Conservation (phyloP, 2,888 invertebrate species). For the Xestia rhomboidea region DNA sequence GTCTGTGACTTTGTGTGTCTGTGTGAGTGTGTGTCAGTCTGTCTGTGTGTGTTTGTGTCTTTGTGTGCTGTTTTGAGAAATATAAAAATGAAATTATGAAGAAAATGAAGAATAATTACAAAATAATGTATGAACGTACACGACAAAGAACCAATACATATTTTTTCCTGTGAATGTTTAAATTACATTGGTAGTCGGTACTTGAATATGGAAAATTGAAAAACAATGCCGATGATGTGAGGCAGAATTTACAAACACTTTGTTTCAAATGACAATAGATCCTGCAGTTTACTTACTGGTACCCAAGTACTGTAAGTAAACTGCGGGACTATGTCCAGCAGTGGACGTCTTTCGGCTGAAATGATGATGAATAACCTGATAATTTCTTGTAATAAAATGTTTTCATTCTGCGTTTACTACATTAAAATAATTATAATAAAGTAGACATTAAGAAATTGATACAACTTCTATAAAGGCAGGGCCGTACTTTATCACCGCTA, state of each 20-base stretch:
- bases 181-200: slow-evolving; percentile 1
- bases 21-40: too few species aligned
- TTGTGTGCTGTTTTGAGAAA: too few species aligned
- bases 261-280: slow-evolving; percentile 5
- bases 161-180: slow-evolving; percentile 3
- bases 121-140: not conserved
- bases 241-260: slow-evolving; percentile 43
- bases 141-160: not conserved
- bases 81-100: too few species aligned
- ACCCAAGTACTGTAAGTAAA: not conserved
- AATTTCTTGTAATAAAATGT: not conserved
- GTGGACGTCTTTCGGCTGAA: too few species aligned
- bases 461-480: slow-evolving; percentile 15
- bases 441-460: slow-evolving; percentile 25
- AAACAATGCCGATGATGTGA: slow-evolving; percentile 17
- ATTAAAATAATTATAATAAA: not conserved
- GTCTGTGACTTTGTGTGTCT: too few species aligned
- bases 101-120: not conserved
- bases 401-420: not conserved
- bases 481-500: slow-evolving; percentile 54
- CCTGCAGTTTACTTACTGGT: not conserved
- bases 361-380: not conserved
- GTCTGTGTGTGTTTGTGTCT: too few species aligned
- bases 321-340: too few species aligned
- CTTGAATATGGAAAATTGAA: slow-evolving; percentile 3